Evolutionary conservation across 2,888 invertebrate genomes (phyloP).

Genomic region (Pammene fasciana): DNA sequence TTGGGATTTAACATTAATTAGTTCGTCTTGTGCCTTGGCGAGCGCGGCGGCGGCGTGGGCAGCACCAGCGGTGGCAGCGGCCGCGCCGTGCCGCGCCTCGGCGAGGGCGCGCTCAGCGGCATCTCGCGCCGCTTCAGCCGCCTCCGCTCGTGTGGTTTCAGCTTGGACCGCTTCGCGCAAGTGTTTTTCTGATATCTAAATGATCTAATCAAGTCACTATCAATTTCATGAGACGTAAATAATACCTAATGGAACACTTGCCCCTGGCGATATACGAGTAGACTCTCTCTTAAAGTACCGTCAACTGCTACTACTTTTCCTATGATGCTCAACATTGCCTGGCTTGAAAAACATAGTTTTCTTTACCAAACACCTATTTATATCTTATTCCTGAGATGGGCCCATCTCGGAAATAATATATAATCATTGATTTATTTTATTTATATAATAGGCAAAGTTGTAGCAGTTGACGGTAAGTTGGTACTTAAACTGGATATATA

Average conservation of each 20-base stretch:
- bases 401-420: too few species aligned
- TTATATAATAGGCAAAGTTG: too few species aligned
- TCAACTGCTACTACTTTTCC: too few species aligned
- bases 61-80: constrained; percentile 66
- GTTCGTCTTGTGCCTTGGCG: constrained; percentile 61
- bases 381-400: too few species aligned
- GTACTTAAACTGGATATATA: too few species aligned
- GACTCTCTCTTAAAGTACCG: too few species aligned
- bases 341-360: too few species aligned
- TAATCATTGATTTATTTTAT: too few species aligned
- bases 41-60: constrained; percentile 63
- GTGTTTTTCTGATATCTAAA: constrained; percentile 64
- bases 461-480: too few species aligned
- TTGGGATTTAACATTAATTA: constrained; percentile 63
- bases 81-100: constrained; percentile 67
- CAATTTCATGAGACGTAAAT: background rate
- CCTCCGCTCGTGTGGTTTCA: constrained; percentile 68
- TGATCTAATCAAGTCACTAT: background rate
- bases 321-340: too few species aligned
- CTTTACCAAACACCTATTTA: too few species aligned
- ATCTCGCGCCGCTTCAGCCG: constrained; percentile 64
- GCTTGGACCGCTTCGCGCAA: constrained; percentile 65
- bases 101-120: constrained; percentile 60
- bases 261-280: too few species aligned
- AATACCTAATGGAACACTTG: background rate